These are phyloP conservation scores for Parasteatoda tepidariorum DNA, from an alignment of 1,140 invertebrate genomes.

Conservation along the genomic window DNA sequence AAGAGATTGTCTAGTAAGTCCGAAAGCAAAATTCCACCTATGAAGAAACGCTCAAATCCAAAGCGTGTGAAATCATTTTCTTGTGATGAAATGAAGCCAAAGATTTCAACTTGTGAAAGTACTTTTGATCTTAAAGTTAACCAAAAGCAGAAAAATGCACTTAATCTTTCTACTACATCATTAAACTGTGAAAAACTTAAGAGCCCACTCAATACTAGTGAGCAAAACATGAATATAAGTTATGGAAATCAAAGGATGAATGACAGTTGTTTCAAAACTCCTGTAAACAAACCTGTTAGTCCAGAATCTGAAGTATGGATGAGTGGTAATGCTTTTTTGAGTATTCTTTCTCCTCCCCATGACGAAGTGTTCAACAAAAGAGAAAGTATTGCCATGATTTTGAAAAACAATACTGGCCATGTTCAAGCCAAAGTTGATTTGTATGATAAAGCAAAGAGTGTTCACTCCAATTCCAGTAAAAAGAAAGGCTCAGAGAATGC, in stretches of 20 bases:
- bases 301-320: constrained; percentile 27
- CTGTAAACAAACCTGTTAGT: not conserved
- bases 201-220: too few species aligned
- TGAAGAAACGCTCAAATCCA: not conserved
- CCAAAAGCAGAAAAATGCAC: too few species aligned
- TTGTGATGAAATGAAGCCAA: too few species aligned
- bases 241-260: too few species aligned
- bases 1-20: not conserved
- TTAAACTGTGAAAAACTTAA: too few species aligned
- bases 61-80: too few species aligned
- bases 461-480: not conserved
- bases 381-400: constrained; percentile 45
- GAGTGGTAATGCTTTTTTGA: constrained; percentile 30
- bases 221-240: too few species aligned
- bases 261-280: constrained; percentile 49
- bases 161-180: too few species aligned
- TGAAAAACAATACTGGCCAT: constrained; percentile 48
- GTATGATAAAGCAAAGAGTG: constrained; percentile 11
- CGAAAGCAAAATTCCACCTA: not conserved
- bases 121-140: too few species aligned
- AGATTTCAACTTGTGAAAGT: too few species aligned
- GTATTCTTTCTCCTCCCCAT: not conserved
- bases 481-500: not conserved
- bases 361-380: constrained; percentile 25
- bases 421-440: constrained; percentile 38